Conservation (phyloP, 1,140 invertebrate genomes). For the Hypothenemus hampei region DNA sequence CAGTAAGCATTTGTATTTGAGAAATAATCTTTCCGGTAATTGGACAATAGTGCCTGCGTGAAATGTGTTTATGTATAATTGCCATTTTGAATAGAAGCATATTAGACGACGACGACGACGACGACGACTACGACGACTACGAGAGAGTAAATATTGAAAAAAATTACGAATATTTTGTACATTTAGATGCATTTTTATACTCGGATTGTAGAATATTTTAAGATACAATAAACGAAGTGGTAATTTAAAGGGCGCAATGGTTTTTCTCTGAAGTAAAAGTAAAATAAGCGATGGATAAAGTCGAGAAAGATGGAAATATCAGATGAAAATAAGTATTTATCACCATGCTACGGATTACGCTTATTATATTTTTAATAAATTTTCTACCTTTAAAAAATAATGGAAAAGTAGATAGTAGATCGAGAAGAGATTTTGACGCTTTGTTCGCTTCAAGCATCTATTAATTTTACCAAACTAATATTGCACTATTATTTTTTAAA, state of each 20-base stretch:
- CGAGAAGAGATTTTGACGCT: background rate
- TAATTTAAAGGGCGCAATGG: background rate
- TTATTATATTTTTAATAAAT: conserved; percentile 12
- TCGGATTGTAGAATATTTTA: background rate
- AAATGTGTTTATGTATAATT: too few species aligned
- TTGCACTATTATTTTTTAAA: conserved; percentile 4
- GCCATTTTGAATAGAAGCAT: too few species aligned
- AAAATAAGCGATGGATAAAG: background rate
- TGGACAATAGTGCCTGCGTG: too few species aligned
- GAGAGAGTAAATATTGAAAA: background rate
- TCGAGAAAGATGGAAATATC: background rate
- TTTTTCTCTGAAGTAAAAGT: background rate
- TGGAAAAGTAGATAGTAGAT: background rate
- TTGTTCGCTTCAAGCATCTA: background rate
- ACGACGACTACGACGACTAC: too few species aligned
- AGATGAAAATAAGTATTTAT: conserved; percentile 29
- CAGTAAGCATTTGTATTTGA: too few species aligned
- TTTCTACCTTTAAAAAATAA: background rate
- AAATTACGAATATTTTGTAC: background rate
- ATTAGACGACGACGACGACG: too few species aligned
- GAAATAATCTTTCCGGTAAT: too few species aligned
- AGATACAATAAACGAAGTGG: background rate
- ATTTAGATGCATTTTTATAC: background rate
- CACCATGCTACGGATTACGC: conserved; percentile 27
- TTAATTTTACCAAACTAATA: background rate